Conservation (phyloP, 2,113 vertebrate species). For the Pygoscelis adeliae region DNA sequence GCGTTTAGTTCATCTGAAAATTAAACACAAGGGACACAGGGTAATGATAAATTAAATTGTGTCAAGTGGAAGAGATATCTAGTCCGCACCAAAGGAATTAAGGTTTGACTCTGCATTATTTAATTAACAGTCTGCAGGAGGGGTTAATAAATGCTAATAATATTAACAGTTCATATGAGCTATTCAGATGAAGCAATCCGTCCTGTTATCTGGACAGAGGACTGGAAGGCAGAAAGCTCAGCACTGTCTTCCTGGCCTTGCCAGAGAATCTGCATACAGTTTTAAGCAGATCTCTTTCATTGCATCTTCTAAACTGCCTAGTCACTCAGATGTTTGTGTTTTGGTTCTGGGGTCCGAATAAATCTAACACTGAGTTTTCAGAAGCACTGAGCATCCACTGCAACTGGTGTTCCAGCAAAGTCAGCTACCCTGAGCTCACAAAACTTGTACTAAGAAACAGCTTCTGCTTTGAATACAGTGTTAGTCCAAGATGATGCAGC, state of each 20-base stretch:
- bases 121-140: slow-evolving; percentile 31
- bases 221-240: not conserved
- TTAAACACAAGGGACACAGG: slow-evolving; percentile 23
- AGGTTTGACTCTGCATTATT: slow-evolving; percentile 26
- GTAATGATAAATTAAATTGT: slow-evolving; percentile 38
- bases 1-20: slow-evolving; percentile 31
- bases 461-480: not conserved
- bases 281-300: not conserved
- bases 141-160: slow-evolving; percentile 53
- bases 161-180: not conserved
- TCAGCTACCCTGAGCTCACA: not conserved
- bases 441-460: not conserved
- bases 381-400: not conserved
- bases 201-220: not conserved
- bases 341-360: not conserved
- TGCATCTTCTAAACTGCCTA: not conserved
- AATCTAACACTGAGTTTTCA: not conserved
- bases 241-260: not conserved
- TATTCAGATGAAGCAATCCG: not conserved
- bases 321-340: not conserved
- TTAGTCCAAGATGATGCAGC: not conserved
- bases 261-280: not conserved
- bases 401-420: not conserved
- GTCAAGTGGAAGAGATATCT: slow-evolving; percentile 29
- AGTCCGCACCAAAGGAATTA: slow-evolving; percentile 42